A percentile compares a stretch with the other conserved stretches of the same genome.
Conservation (phyloP, 2,888 invertebrate species). For the Ashinkailepas kermadecensis region DNA sequence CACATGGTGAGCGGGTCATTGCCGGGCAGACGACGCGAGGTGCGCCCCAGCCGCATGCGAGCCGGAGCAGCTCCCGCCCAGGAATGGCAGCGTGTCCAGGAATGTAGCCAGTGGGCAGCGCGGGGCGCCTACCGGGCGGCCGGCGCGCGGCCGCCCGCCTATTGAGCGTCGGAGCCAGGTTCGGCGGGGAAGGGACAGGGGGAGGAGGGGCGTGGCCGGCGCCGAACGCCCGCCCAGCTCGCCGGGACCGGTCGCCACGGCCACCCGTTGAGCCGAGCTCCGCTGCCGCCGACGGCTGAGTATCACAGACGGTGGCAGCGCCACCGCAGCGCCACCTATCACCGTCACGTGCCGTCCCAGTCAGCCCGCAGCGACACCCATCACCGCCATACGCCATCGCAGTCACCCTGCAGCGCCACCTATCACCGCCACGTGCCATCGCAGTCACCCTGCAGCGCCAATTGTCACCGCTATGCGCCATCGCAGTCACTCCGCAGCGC, state of each 20-base stretch:
- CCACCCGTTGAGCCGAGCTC: background rate
- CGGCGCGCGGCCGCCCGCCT: background rate
- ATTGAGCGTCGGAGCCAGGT: slow-evolving; percentile 3
- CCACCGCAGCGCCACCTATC: no score
- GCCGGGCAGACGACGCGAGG: background rate
- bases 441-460: no score
- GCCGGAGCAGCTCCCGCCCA: background rate
- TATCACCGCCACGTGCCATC: no score
- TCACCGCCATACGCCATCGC: no score
- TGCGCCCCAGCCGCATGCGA: background rate
- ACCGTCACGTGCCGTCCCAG: no score
- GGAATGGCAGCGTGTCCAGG: background rate
- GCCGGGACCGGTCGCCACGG: background rate
- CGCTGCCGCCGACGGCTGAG: background rate
- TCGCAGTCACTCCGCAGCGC: no score
- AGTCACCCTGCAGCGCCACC: no score
- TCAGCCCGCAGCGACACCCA: no score
- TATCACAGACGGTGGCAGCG: no score
- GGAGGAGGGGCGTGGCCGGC: no score
- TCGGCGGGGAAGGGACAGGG: background rate
- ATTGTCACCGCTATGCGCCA: no score
- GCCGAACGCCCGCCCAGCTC: no score
- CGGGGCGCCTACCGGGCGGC: background rate
- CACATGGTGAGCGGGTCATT: background rate
- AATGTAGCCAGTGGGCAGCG: background rate